Conservation (phyloP, 2,113 vertebrate genomes). For the Mesoclemmys tuberculata region DNA sequence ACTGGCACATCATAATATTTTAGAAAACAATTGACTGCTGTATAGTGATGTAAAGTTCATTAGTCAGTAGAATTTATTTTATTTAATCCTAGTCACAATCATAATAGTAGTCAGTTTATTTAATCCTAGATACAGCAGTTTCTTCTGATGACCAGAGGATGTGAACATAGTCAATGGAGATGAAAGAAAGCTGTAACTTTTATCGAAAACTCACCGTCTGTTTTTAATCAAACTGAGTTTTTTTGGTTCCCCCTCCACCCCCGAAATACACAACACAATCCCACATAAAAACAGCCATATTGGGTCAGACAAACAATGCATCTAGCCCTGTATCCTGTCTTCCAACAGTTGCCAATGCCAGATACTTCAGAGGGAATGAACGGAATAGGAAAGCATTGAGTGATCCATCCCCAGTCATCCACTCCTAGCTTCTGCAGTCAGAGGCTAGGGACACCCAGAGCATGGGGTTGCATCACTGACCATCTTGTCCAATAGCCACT, state of each 20-base stretch:
- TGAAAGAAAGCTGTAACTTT: constrained; percentile 23
- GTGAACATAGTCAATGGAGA: constrained; percentile 30
- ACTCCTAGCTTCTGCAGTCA: not conserved
- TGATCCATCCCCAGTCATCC: not conserved
- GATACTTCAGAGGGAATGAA: not conserved
- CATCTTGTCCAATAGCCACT: not conserved
- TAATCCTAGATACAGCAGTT: constrained; percentile 31
- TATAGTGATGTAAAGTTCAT: constrained; percentile 47
- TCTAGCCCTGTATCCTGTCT: not conserved
- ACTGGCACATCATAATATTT: not conserved
- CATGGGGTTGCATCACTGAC: not conserved
- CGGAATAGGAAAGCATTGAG: not conserved
- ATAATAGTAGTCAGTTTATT: no score
- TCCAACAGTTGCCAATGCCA: not conserved
- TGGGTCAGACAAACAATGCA: not conserved
- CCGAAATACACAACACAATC: not conserved
- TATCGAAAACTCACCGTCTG: not conserved
- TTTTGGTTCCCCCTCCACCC: not conserved
- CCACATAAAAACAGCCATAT: not conserved
- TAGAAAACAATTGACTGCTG: constrained; percentile 19
- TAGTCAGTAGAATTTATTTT: constrained; percentile 34
- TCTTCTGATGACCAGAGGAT: constrained; percentile 46
- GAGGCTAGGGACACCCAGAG: not conserved
- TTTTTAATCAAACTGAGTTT: not conserved
- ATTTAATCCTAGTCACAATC: no score